Percentiles rank a stretch among this genome's conserved stretches.
Evolutionary conservation across 2,797 vertebrate genomes (phyloP).

Genomic region (Peromyscus melanophrys): DNA sequence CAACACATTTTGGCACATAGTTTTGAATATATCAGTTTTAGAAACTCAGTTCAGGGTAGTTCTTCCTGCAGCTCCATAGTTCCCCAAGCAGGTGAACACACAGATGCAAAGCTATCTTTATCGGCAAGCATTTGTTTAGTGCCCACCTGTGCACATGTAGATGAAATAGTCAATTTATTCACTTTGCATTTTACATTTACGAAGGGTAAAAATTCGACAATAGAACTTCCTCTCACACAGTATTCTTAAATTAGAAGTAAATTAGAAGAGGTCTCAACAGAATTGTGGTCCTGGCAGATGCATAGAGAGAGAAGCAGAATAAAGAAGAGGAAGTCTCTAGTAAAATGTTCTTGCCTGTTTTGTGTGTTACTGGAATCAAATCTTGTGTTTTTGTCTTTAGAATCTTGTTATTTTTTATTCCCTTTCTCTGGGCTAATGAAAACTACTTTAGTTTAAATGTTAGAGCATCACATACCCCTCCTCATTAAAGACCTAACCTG

Average conservation of each 20-base stretch:
- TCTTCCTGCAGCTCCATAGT: constrained; percentile 51
- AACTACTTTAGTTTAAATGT: constrained; percentile 18
- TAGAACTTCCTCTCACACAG: neutral
- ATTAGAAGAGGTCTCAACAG: neutral
- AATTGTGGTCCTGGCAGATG: neutral
- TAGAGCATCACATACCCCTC: neutral
- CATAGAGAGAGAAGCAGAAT: neutral
- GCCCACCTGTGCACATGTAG: constrained; percentile 58
- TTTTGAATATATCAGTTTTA: constrained; percentile 42
- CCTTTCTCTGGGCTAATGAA: neutral
- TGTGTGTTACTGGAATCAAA: constrained; percentile 14
- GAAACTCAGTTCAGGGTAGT: constrained; percentile 38
- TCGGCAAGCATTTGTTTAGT: constrained; percentile 65
- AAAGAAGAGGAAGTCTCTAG: neutral
- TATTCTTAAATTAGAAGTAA: constrained; percentile 11
- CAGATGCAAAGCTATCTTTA: constrained; percentile 70
- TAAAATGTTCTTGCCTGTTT: neutral
- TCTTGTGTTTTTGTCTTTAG: neutral
- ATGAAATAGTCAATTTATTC: constrained; percentile 55
- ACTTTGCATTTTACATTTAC: constrained; percentile 35
- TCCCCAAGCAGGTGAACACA: constrained; percentile 65
- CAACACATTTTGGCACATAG: neutral
- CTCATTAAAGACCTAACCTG: neutral
- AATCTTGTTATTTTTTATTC: neutral
- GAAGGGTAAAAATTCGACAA: neutral